phyloP scores from a whole-genome alignment of 37 sponge, comb jelly and placozoan genomes.

The Agelas oroides region DNA sequence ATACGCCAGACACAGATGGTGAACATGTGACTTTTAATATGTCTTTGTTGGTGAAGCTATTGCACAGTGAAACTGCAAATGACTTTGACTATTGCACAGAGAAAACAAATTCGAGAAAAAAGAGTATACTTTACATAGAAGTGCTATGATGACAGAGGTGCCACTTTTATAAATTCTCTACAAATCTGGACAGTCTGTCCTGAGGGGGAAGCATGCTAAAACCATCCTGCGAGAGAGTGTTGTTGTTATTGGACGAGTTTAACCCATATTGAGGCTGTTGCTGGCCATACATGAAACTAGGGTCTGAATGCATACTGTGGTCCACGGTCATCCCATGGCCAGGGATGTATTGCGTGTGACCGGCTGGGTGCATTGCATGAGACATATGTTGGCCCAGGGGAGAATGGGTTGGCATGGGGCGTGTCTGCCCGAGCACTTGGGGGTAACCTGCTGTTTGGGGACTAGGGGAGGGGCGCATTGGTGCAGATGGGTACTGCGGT shows the following conservation, averaged over 20 bases:
- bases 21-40: no score
- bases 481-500: constrained; percentile 52
- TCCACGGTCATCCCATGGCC: constrained; percentile 6
- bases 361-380: background rate
- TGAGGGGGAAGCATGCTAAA: constrained; percentile 16
- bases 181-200: constrained; percentile 40
- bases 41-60: no score
- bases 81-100: background rate
- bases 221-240: background rate
- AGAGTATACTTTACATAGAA: background rate
- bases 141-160: no score
- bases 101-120: background rate
- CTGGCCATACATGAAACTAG: constrained; percentile 20
- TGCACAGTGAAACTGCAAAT: no score
- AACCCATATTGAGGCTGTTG: constrained; percentile 4
- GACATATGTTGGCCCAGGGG: constrained; percentile 3
- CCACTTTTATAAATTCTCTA: constrained; percentile 29
- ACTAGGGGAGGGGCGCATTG: background rate
- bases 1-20: no score
- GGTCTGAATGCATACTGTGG: constrained; percentile 15
- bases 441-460: constrained; percentile 34
- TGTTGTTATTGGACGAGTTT: constrained; percentile 36
- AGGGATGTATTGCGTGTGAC: background rate
- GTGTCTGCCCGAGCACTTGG: constrained; percentile 30
- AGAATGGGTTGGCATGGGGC: background rate